Base-by-base conservation (phyloP, 2,113 vertebrate species). In the Chaenogobius annularis region DNA sequence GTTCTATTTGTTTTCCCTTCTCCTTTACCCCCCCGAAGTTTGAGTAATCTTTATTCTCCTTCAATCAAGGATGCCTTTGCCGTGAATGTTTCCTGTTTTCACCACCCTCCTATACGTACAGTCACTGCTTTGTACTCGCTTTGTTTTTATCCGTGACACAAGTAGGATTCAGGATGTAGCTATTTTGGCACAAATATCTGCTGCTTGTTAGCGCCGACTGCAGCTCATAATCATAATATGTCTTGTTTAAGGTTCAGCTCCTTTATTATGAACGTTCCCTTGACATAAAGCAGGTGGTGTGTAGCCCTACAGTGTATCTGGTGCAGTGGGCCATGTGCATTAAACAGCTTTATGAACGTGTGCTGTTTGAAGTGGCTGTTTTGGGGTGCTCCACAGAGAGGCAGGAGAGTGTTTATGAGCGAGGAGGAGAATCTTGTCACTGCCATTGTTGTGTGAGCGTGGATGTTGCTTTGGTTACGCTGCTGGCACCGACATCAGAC, bases 381-480 rank as follows among this genome's bases (percentile, higher is more conserved):
- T 74, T 74, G 77, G 80, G 70, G 50, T 64, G 68, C 67, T 77
- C 77, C 72, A 11, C 14, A 52, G 70, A 76, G 80, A 63, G 69
- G 75, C 77, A 73, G 66, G 5, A 26, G 63, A 66, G 47, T 77
- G 81, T 83, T 77, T 85, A 82, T 72, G 81, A 74, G 72, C 86
- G 81, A 54, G 75, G 74, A 84, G 75, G 72, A 83, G 23, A 40
- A 75, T 74, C 72, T 26, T 80, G 83, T 80, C 79, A 68, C 48
- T 74, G 74, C 72, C 54, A 74, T 79, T 77, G 80, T 68, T 81
- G 79, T 79, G 70, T 68, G 63, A 58, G 77, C 64, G 69, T 63
- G 70, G 35, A 52, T 68, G 75, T 77, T 86, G 82, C 82, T 75
- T 37, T 71, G 84, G 86, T 83, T 77, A 88, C 74, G 10, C 35